These are phyloP conservation scores for Drosophila tristis DNA, from an alignment of 1,140 invertebrate genomes.

Conservation along the genomic window DNA sequence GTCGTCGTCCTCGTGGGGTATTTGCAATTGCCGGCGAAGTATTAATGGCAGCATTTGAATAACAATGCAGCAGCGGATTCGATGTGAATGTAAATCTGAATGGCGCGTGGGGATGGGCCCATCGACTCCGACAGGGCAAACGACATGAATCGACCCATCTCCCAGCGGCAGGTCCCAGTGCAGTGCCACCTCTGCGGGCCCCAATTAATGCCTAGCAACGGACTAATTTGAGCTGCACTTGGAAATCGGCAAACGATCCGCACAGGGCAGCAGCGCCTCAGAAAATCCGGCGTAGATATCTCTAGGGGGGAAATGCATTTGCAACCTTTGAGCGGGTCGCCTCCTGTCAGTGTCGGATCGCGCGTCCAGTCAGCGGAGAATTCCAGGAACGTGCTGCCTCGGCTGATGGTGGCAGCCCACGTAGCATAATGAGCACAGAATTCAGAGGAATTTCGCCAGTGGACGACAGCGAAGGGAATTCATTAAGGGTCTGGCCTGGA, in stretches of 20 bases:
- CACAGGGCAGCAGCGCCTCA: neutral
- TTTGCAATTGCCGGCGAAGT: conserved; percentile 75
- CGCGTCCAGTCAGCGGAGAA: conserved; percentile 6
- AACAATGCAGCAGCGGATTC: conserved; percentile 61
- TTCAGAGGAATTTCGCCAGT: conserved; percentile 59
- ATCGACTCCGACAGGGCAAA: neutral
- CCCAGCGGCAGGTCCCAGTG: neutral
- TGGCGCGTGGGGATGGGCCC: too few species aligned
- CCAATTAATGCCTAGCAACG: neutral
- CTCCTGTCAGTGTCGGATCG: conserved; percentile 18
- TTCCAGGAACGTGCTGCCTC: conserved; percentile 53
- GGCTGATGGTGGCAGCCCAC: conserved; percentile 39
- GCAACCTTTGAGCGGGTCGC: neutral
- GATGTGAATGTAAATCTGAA: too few species aligned
- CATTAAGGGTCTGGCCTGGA: conserved; percentile 28
- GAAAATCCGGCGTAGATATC: neutral
- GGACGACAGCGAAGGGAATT: conserved; percentile 22
- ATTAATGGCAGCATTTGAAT: conserved; percentile 81
- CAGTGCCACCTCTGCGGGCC: neutral
- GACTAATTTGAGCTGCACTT: conserved; percentile 6
- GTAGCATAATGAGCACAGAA: conserved; percentile 71
- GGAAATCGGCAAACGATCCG: neutral
- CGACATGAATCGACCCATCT: neutral
- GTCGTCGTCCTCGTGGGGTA: conserved; percentile 18
- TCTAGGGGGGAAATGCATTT: neutral